Evolutionary conservation across 2,888 invertebrate genomes (phyloP), one percentile per base, ranked within the genome.

Genomic region (Leptura quadrifasciata): DNA sequence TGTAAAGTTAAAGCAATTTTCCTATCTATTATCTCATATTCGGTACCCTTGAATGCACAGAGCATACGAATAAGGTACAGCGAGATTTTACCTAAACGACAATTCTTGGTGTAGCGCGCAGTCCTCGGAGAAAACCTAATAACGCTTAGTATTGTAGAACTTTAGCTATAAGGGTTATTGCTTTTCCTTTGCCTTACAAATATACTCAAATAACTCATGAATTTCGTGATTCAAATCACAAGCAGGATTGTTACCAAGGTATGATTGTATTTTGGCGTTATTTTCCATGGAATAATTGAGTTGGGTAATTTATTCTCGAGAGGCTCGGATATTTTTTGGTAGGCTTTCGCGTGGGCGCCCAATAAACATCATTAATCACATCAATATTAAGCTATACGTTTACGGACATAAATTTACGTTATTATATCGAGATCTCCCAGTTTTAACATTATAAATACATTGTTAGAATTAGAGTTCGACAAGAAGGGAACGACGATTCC

Each of bases 21-120:
- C 69, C 69, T 69, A 69, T 69, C 69, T 69, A 69, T 69, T 69
- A 69, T 69, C 69, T 58, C 69, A 69, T 69, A 69, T 69, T 69
- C 69, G 58, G 47, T 39, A 58, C 60, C 1, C 69, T n/a, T n/a
- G 69, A 69, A 69, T 47, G 69, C 69, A 60, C 31, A 2, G 6
- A 58, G 58, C 58, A 58, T 69, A 69, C 39, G 58, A 58, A 69
- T 69, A 69, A 58, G 69, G 58, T 58, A 58, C 31, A 20, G 39
- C 39, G 20, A 21, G 35, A 39, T 18, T 58, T 69, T 31, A 24
- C 69, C 24, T 31, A 27, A 68, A 63, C 31, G 58, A 39, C 68
- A 18, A 39, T 47, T 24, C 39, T 69, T 12, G 69, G 54, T 31
- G 39, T 60, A 47, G 35, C 20, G 39, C 39, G n/a, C n/a, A 57